Evolutionary conservation across 2,888 invertebrate species (phyloP).

Genomic region (Suillia variegata): DNA sequence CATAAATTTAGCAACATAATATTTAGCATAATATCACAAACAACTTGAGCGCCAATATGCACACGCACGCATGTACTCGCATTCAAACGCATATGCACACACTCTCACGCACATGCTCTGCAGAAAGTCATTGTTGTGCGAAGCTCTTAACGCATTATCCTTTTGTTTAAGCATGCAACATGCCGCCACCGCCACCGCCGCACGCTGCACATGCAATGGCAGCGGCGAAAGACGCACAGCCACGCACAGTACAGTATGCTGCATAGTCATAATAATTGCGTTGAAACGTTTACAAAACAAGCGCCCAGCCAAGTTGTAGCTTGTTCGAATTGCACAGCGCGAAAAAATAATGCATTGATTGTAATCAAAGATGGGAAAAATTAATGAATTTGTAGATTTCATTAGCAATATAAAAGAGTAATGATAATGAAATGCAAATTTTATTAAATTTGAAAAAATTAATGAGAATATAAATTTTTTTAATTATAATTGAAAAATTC

Average conservation of each 20-base stretch:
- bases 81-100: not conserved
- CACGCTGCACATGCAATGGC: not conserved
- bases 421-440: no score
- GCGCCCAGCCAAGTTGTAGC: no score
- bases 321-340: not conserved
- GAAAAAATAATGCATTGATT: no score
- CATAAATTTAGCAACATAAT: conserved; percentile 21
- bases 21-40: conserved; percentile 15
- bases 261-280: conserved; percentile 27
- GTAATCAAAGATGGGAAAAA: no score
- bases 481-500: no score
- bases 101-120: not conserved
- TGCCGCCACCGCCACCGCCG: not conserved
- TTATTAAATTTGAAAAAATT: no score
- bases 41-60: no score
- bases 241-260: no score
- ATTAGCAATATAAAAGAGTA: no score
- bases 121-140: conserved; percentile 16
- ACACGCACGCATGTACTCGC: not conserved
- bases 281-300: conserved; percentile 26
- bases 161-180: conserved; percentile 9
- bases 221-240: not conserved
- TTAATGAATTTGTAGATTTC: no score
- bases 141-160: conserved; percentile 23
- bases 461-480: no score